Evolutionary conservation across 2,888 invertebrate species (phyloP), one percentile per base, ranked within the genome.

Genomic region (Dicycla oo): DNA sequence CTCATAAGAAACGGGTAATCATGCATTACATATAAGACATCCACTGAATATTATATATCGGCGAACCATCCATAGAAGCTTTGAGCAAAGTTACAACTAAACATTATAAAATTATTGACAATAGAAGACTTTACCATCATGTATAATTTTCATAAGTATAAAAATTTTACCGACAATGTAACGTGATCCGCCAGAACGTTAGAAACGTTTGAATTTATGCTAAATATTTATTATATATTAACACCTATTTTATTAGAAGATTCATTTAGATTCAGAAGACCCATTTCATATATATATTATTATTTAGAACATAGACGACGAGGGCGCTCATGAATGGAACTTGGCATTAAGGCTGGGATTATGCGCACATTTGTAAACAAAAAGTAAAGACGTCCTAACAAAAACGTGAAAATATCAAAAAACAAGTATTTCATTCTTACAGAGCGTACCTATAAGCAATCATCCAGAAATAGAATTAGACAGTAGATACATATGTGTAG

Each of bases 61-160:
- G 73, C 80, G 82, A 83, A 88, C 74, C 80, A 84, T 83, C 64
- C 84, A 84, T 88, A 82, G 81, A 91, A 93, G 92, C 91, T 91
- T 94, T 93, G 93, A 94, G 94, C 93, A 93, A 93, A 90, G 88
- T 89, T 82, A 87, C 85, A 91, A 91, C 84, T 81, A 88, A 91
- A 89, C 71, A 68, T 80, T 86, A 82, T 73, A 87, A 88, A 85
- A 82, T 75, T 69, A 80, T 82, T 78, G 74, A 85, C 73, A 82
- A 83, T 78, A 81, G 82, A 87, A 88, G 83, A 88, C 76, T 72
- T 84, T 84, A 87, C 84, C 72, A 84, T 88, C 84, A 85, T 89
- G 89, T 89, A 89, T 88, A 80, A 90, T 88, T 89, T 89, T 89
- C 88, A 89, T 88, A 89, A 91, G 92, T 93, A 93, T 92, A 93